Base-by-base conservation (phyloP, 2,797 vertebrate species). In the Sternotherus odoratus region DNA sequence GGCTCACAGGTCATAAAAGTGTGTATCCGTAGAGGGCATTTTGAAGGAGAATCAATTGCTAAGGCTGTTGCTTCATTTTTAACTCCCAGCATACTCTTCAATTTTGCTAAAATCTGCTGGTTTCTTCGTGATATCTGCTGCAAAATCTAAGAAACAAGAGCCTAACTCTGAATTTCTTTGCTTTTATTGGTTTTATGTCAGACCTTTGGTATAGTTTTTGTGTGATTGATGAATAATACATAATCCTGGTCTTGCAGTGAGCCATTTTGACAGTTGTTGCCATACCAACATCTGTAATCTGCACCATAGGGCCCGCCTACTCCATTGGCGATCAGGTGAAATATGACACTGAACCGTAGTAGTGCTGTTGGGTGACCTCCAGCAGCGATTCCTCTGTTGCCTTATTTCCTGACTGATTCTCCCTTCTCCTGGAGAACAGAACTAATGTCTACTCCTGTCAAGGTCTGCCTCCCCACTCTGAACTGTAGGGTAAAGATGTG, bases 291-390 rank as follows among this genome's bases (percentile, higher is more conserved):
- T n/a, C n/a, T 23, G 75, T 30, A 60, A 36, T 13, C 51, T 48
- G 54, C 23, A 12, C 3, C 17, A 11, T 5, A 53, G 79, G 24
- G 33, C 74, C 8, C 53, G 10, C 0, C 1, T 8, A 1, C n/a
- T 53, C 12, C 30, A 75, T 12, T 0, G 1, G 54, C 39, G 50
- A 5, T 0, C 5, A 24, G 13, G 23, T 33, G 23, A n/a, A 13
- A 77, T 36, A 66, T 66, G 63, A 36, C 33, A 66, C 19, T 66
- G 63, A 36, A 66, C 16, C 11, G n/a, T 5, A 11, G 63, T 36
- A 63, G 16, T 66, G 63, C 63, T 66, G 15, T n/a, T n/a, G 33
- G 17, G 33, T 66, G 63, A 83, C 54, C 49, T 79, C 17, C 17
- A 9, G 12, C 53, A 9, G 54, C 54, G 28, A 8, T 13, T 91